phyloP scores from a whole-genome alignment of 2,797 vertebrate species.

The Oreochromis grahami region DNA sequence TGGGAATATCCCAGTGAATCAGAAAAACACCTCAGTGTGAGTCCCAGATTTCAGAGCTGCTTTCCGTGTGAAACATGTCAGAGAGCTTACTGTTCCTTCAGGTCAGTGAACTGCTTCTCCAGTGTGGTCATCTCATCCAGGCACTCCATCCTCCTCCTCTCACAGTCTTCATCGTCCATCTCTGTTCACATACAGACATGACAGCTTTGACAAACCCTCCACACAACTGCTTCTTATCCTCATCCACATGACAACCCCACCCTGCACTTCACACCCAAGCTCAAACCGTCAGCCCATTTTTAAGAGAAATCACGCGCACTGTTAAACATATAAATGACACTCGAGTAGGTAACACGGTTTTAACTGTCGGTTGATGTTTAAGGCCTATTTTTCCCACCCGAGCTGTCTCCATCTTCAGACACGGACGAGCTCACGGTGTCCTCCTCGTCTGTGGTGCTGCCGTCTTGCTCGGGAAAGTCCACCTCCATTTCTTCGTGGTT shows the following conservation, averaged over 20 bases:
- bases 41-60: background rate
- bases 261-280: background rate
- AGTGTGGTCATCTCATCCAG: slow-evolving; percentile 99
- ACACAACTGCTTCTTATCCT: background rate
- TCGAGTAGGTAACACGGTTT: background rate
- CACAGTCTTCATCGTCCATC: slow-evolving; percentile 99
- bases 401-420: slow-evolving; percentile 96
- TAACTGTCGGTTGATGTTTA: background rate
- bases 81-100: slow-evolving; percentile 95
- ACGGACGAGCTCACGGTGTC: slow-evolving; percentile 95
- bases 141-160: slow-evolving; percentile 97
- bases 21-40: background rate
- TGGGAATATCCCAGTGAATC: background rate
- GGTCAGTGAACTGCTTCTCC: slow-evolving; percentile 98
- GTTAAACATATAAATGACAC: background rate
- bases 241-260: background rate
- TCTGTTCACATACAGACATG: slow-evolving; percentile 73
- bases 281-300: background rate
- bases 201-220: background rate
- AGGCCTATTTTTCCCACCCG: slow-evolving; percentile 78
- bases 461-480: slow-evolving; percentile 93
- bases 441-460: slow-evolving; percentile 94
- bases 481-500: slow-evolving; percentile 98
- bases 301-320: background rate
- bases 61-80: background rate